phyloP scores from a whole-genome alignment of 2,797 vertebrate species.

The Cynopterus sphinx region DNA sequence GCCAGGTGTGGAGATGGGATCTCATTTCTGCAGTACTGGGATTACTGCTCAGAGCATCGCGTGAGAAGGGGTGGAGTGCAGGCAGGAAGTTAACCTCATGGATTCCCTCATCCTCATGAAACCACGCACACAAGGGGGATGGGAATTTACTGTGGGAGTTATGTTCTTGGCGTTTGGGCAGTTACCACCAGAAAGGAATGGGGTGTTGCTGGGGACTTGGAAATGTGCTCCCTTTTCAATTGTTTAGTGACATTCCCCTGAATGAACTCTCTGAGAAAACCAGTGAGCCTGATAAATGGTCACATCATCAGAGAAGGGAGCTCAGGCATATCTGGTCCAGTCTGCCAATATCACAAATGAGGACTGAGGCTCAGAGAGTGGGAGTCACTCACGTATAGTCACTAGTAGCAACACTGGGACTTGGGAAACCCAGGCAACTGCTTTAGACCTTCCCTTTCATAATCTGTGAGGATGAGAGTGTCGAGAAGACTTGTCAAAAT shows the following conservation, averaged over 20 bases:
- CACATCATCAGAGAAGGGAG: neutral
- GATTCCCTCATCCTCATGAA: neutral
- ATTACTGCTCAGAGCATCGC: neutral
- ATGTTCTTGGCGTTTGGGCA: neutral
- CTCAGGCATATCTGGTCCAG: neutral
- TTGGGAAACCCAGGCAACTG: neutral
- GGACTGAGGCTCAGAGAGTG: neutral
- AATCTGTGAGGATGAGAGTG: neutral
- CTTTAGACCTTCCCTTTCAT: neutral
- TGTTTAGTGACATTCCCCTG: neutral
- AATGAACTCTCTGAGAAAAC: neutral
- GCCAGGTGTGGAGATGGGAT: neutral
- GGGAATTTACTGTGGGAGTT: neutral
- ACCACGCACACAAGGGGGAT: neutral
- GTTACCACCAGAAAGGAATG: neutral
- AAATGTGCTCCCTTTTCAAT: neutral
- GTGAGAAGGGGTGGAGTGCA: neutral
- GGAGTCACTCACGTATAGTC: neutral
- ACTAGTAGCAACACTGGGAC: neutral
- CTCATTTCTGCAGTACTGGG: neutral
- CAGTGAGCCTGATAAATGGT: neutral
- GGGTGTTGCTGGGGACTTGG: neutral
- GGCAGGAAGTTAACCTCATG: neutral
- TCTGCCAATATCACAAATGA: neutral
- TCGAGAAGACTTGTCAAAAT: neutral